These are phyloP conservation scores for Pachyuromys duprasi DNA, from an alignment of 2,797 vertebrate species.

Conservation along the genomic window DNA sequence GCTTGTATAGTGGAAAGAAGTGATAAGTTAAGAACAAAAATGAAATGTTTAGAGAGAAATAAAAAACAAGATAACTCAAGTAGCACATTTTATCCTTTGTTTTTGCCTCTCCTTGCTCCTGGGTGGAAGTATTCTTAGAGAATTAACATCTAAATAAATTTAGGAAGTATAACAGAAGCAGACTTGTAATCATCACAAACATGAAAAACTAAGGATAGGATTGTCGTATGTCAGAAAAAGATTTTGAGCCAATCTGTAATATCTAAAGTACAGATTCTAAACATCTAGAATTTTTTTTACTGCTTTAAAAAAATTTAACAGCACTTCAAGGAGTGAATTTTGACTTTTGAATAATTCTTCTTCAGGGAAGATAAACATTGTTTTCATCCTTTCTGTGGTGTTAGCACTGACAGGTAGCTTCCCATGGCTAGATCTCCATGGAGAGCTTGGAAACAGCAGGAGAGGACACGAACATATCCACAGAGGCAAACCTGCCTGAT, in stretches of 20 bases:
- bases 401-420: conserved; percentile 36
- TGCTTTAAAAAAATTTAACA: neutral
- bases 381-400: neutral
- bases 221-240: neutral
- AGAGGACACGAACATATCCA: neutral
- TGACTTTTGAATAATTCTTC: conserved; percentile 3
- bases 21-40: neutral
- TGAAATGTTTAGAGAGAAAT: neutral
- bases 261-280: conserved; percentile 6
- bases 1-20: neutral
- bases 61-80: neutral
- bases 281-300: neutral
- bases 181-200: neutral
- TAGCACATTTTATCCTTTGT: neutral
- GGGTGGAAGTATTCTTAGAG: neutral
- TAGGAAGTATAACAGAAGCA: neutral
- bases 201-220: neutral
- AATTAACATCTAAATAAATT: neutral
- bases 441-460: neutral
- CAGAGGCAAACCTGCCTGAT: neutral
- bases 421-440: neutral
- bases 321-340: conserved; percentile 1
- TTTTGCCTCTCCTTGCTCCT: neutral
- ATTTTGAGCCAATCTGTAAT: neutral
- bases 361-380: neutral